Evolutionary conservation across 2,888 invertebrate species (phyloP), one percentile per base, ranked within the genome.

Genomic region (Lomographa bimaculata): DNA sequence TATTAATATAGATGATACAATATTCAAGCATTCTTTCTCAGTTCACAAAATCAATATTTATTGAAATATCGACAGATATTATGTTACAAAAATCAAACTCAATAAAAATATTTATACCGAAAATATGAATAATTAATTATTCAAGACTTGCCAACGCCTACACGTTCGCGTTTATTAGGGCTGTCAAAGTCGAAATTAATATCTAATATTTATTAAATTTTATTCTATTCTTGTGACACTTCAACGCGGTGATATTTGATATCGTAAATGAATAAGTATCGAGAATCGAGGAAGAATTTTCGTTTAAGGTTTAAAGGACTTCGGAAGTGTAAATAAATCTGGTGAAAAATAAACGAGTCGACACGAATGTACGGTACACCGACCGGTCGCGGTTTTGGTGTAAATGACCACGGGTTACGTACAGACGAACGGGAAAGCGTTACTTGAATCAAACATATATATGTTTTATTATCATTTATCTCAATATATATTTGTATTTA

Each of bases 321-420:
- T 54, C 20, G 42, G 34, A 44, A 57, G 47, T 45, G 45, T 46
- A 50, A 53, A 57, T 59, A 59, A 55, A 46, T 54, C 46, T 52
- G 37, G 37, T 28, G 25, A 29, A 53, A 62, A 50, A 53, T 26
- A 39, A 58, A 58, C 30, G 38, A 50, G 18, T 28, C 26, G 6
- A 11, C 21, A 6, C 33, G 18, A 21, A 36, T 12, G 26, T 20
- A 35, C 37, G 28, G 35, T 14, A 38, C 41, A 34, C 35, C 32
- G 7, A 34, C 42, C 37, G 40, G 40, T 24, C 21, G 25, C 21
- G 7, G 41, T 27, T 38, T 33, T 30, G 38, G 35, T 39, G 35
- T 33, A 35, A 26, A 26, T 23, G 12, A 30, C 21, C 18, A 20
- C 33, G 18, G 25, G 24, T 37, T 23, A 19, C 24, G 41, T 41